A percentile compares a stretch with the other conserved stretches of the same genome.
phyloP scores from a whole-genome alignment of 2,113 vertebrate species.

The Oryctolagus cuniculus region mOryCun1.1 NC_091442.1:80845501-80846000 shows the following conservation, averaged over 20 bases:
- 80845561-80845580: neutral
- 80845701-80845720: neutral
- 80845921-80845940: constrained; percentile 44
- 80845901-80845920: constrained; percentile 55
- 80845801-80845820: constrained; percentile 25
- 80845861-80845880: constrained; percentile 65
- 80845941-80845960: constrained; percentile 33
- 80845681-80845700: neutral
- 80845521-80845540: no score
- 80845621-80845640: neutral
- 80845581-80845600: neutral
- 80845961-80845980: constrained; percentile 34
- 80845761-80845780: neutral
- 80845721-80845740: neutral
- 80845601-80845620: neutral
- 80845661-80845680: neutral
- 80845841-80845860: constrained; percentile 25
- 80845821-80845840: constrained; percentile 47
- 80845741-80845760: constrained; percentile 20
- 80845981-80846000: constrained; percentile 23
- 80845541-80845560: no score
- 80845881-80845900: constrained; percentile 50
- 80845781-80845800: neutral
- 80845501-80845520: no score
- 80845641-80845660: neutral